Percentiles rank a stretch among this genome's conserved stretches.
Evolutionary conservation across 2,113 vertebrate genomes (phyloP).

Genomic region (Ameiurus melas): DNA sequence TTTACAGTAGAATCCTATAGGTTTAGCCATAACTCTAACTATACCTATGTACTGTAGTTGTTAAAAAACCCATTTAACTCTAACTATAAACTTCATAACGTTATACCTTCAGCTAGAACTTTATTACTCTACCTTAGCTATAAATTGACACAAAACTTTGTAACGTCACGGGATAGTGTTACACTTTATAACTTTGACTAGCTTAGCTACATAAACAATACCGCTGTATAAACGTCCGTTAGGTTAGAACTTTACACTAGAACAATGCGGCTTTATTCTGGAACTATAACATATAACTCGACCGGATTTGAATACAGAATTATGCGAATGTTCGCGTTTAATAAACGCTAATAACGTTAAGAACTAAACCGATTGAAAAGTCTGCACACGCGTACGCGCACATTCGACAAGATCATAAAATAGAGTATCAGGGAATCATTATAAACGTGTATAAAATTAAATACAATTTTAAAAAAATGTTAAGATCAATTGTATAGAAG

Average conservation of each 20-base stretch:
- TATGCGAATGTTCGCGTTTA: not conserved
- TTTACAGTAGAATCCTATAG: not conserved
- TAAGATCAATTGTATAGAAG: not conserved
- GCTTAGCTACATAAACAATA: not conserved
- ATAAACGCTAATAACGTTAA: not conserved
- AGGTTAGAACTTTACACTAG: not conserved
- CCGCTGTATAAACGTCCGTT: not conserved
- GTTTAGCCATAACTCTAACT: not conserved
- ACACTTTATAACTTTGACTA: not conserved
- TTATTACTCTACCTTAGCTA: not conserved
- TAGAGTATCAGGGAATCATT: not conserved
- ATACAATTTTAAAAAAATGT: not conserved
- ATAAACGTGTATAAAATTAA: not conserved
- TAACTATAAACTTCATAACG: not conserved
- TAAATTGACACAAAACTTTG: not conserved
- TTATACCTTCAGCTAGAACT: not conserved
- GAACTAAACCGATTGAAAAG: no score
- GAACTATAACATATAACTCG: not conserved
- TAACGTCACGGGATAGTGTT: not conserved
- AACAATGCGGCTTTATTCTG: not conserved
- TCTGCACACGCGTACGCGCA: no score
- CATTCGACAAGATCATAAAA: no score
- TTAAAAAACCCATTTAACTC: not conserved
- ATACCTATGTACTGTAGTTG: not conserved
- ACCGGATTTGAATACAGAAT: not conserved